These are phyloP conservation scores for Caenorhabditis sp. DNA, from an alignment of 2,888 invertebrate genomes.

Conservation along the genomic window DNA sequence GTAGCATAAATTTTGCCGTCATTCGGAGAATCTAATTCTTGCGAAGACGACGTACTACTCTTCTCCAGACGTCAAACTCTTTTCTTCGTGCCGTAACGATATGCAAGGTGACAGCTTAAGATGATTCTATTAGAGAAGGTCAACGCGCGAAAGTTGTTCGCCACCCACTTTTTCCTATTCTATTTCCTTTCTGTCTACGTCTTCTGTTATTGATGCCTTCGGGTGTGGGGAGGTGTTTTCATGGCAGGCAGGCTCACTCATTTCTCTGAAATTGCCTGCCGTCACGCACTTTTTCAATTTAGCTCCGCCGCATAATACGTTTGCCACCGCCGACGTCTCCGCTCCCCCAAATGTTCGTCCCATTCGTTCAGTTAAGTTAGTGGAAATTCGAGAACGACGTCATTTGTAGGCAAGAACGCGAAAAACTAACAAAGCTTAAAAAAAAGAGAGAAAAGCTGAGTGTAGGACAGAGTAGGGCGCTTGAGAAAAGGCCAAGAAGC, in stretches of 20 bases:
- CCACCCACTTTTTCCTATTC: background rate
- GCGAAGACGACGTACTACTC: constrained; percentile 8
- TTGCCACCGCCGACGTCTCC: background rate
- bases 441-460: background rate
- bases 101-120: constrained; percentile 26
- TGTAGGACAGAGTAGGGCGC: background rate
- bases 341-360: background rate
- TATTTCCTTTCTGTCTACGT: background rate
- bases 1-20: constrained; percentile 39
- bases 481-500: background rate
- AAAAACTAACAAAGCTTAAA: background rate
- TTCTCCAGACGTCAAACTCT: constrained; percentile 22
- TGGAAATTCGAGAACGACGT: background rate
- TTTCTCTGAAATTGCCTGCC: constrained; percentile 31
- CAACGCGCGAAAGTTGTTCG: background rate
- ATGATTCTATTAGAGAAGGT: background rate
- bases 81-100: constrained; percentile 15
- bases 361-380: background rate
- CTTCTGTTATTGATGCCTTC: constrained; percentile 21
- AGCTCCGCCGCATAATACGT: constrained; percentile 19
- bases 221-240: constrained; percentile 30
- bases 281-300: constrained; percentile 53
- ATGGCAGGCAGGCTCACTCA: constrained; percentile 18
- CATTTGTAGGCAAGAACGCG: background rate
- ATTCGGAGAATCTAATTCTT: constrained; percentile 50